These are phyloP conservation scores for Muscidifurax raptorellus DNA, from an alignment of 1,140 invertebrate species.

Conservation along the genomic window DNA sequence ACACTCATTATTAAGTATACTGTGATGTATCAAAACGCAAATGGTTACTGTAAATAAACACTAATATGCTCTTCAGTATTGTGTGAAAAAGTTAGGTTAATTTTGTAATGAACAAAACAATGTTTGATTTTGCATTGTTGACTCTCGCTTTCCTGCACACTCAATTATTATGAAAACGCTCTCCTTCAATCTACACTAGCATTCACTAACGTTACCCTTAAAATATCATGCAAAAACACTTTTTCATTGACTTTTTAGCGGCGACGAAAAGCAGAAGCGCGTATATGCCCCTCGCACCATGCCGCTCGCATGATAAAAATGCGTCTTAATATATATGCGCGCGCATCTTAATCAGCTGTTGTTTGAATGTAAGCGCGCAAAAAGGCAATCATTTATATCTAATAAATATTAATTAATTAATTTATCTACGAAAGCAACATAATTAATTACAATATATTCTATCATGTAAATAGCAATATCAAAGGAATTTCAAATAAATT, in stretches of 20 bases:
- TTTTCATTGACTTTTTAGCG: background rate
- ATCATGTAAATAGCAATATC: too few species aligned
- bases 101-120: background rate
- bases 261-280: background rate
- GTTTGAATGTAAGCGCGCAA: background rate
- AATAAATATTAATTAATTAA: too few species aligned
- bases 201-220: background rate
- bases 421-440: too few species aligned
- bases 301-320: too few species aligned
- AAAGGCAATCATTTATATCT: too few species aligned
- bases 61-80: background rate
- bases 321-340: background rate
- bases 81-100: slow-evolving; percentile 22
- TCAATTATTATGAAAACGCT: background rate
- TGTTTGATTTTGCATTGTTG: background rate
- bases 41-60: slow-evolving; percentile 4
- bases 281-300: too few species aligned
- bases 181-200: background rate
- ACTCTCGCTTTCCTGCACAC: background rate
- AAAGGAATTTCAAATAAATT: too few species aligned
- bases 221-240: background rate
- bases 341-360: background rate
- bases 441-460: too few species aligned
- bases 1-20: background rate
- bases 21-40: background rate